Percentiles rank a stretch among this genome's conserved stretches.
These are phyloP conservation scores for Chaenocephalus aceratus DNA, from an alignment of 2,113 vertebrate species.

Conservation along the genomic window DNA sequence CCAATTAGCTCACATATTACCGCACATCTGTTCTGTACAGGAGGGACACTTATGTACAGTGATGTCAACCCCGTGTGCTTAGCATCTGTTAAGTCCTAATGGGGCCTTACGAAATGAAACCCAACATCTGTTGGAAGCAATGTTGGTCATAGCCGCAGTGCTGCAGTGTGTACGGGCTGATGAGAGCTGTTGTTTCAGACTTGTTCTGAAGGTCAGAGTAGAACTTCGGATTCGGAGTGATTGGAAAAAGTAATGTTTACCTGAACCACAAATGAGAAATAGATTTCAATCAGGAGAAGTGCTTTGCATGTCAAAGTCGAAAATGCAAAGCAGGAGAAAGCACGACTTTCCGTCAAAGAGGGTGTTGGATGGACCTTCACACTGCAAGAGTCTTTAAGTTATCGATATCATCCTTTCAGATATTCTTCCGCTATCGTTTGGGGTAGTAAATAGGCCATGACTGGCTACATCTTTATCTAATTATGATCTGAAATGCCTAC, in stretches of 20 bases:
- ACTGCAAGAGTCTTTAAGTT: no score
- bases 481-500: not conserved
- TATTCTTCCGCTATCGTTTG: not conserved
- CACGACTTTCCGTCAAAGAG: no score
- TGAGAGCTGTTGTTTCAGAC: constrained; percentile 6
- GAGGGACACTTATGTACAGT: constrained; percentile 57
- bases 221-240: not conserved
- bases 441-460: not conserved
- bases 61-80: constrained; percentile 58
- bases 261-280: not conserved
- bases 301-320: not conserved
- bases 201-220: constrained; percentile 18
- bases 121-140: constrained; percentile 69
- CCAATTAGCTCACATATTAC: constrained; percentile 67
- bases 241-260: not conserved
- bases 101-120: constrained; percentile 45
- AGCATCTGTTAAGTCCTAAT: constrained; percentile 67
- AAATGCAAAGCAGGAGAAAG: not conserved
- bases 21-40: constrained; percentile 69
- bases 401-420: not conserved
- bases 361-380: not conserved
- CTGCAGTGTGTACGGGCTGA: constrained; percentile 18
- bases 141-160: not conserved
- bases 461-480: not conserved
- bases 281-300: not conserved